phyloP scores from a whole-genome alignment of 2,797 vertebrate species.

The Kryptolebias ocellatus region DNA sequence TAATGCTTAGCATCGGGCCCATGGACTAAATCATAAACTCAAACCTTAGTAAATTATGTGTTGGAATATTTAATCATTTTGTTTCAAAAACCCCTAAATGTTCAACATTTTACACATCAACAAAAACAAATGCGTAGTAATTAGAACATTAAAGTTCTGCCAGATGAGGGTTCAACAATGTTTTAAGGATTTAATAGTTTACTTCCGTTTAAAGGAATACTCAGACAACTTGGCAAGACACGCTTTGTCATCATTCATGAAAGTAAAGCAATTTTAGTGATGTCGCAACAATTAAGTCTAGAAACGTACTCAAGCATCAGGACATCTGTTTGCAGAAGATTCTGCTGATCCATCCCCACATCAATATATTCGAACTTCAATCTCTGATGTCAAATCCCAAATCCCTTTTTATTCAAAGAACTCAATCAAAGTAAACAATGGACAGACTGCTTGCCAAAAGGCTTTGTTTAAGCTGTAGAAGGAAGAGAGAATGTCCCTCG shows the following conservation, averaged over 20 bases:
- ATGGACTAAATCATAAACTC: too few relatives aligned
- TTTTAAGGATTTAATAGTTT: constrained; percentile 8
- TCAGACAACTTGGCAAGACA: constrained; percentile 18
- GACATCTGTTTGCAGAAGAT: constrained; percentile 33
- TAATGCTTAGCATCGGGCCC: too few relatives aligned
- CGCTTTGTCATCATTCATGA: constrained; percentile 6
- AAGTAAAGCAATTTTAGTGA: constrained; percentile 19
- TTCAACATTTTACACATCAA: too few relatives aligned
- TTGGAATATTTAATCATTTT: too few relatives aligned
- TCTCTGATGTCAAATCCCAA: constrained; percentile 65
- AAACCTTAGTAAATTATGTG: too few relatives aligned
- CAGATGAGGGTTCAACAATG: constrained; percentile 3
- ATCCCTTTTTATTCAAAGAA: constrained; percentile 65
- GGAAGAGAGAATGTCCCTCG: constrained; percentile 61
- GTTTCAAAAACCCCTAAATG: too few relatives aligned
- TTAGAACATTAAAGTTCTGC: not conserved
- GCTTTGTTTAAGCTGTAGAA: constrained; percentile 67
- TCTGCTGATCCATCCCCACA: constrained; percentile 42
- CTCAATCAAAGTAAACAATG: constrained; percentile 75
- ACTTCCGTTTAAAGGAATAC: constrained; percentile 1
- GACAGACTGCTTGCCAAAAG: constrained; percentile 57
- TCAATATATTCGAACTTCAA: constrained; percentile 44
- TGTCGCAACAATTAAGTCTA: constrained; percentile 23
- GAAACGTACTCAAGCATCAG: constrained; percentile 8
- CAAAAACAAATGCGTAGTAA: too few relatives aligned